These are phyloP conservation scores for Glyptemys insculpta DNA, from an alignment of 2,797 vertebrate species.

Conservation along the genomic window DNA sequence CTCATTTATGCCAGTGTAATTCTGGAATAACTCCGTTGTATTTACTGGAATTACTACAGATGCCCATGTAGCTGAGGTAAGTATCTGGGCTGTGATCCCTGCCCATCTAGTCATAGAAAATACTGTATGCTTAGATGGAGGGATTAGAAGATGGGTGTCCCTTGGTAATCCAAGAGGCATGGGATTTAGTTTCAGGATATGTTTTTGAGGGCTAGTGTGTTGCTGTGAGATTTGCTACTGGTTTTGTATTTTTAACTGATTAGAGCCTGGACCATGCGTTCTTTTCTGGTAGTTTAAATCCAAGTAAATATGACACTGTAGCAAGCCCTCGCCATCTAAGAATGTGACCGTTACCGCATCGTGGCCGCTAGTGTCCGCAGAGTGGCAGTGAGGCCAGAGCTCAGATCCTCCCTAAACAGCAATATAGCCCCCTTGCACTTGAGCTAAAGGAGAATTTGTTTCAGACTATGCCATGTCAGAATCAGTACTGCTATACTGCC, in stretches of 20 bases:
- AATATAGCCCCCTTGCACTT: background rate
- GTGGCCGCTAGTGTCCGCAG: background rate
- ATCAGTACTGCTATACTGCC: background rate
- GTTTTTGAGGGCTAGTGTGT: background rate
- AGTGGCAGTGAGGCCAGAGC: background rate
- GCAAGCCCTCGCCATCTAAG: background rate
- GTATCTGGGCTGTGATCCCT: background rate
- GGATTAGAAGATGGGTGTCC: background rate
- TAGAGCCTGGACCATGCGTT: background rate
- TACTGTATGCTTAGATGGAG: background rate
- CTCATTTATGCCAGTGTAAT: background rate
- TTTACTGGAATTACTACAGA: background rate
- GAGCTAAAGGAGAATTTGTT: background rate
- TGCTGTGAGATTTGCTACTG: background rate
- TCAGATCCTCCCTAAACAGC: background rate
- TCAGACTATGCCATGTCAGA: background rate
- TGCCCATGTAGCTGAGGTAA: background rate
- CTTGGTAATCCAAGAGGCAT: background rate
- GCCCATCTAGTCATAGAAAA: background rate
- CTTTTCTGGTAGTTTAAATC: background rate
- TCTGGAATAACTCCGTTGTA: background rate
- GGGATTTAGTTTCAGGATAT: background rate
- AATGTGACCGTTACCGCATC: background rate
- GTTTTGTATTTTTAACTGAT: background rate
- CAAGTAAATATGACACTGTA: background rate